Evolutionary conservation across 2,797 vertebrate species (phyloP).

Genomic region (Lepus oiostolus): DNA sequence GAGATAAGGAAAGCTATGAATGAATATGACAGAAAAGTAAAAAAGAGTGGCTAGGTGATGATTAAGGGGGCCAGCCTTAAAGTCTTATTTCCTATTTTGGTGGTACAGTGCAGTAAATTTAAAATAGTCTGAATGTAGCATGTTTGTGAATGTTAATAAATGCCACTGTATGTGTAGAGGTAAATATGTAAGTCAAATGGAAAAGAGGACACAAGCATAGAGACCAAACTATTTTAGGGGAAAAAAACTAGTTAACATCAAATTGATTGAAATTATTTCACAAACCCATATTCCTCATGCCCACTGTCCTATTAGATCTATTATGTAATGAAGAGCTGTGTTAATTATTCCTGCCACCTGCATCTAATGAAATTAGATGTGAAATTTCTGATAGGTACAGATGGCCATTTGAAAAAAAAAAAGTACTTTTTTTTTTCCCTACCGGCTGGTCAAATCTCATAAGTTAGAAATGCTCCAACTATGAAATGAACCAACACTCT

Average conservation of each 20-base stretch:
- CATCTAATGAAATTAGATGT: conserved; percentile 76
- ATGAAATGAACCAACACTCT: conserved; percentile 49
- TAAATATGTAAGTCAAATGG: conserved; percentile 10
- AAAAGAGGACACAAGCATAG: conserved; percentile 54
- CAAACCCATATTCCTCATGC: conserved; percentile 53
- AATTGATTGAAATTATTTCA: conserved; percentile 63
- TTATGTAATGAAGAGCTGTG: conserved; percentile 71
- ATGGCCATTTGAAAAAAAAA: conserved; percentile 71
- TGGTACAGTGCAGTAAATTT: not conserved
- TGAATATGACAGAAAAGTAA: not conserved
- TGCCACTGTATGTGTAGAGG: not conserved
- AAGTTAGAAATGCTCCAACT: conserved; percentile 63
- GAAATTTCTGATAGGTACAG: conserved; percentile 74
- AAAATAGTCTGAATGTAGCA: not conserved
- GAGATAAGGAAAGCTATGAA: not conserved
- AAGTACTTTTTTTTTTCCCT: not conserved
- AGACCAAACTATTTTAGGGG: conserved; percentile 6
- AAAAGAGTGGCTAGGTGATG: not conserved
- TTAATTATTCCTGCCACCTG: conserved; percentile 78
- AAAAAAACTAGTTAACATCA: conserved; percentile 42
- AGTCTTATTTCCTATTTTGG: not conserved
- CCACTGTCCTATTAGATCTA: conserved; percentile 61
- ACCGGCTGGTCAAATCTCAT: conserved; percentile 63
- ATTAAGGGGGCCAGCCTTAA: not conserved
- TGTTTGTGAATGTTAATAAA: not conserved